Evolutionary conservation across 2,888 invertebrate species (phyloP).

Genomic region (Hirtodrosophila trivittata): DNA sequence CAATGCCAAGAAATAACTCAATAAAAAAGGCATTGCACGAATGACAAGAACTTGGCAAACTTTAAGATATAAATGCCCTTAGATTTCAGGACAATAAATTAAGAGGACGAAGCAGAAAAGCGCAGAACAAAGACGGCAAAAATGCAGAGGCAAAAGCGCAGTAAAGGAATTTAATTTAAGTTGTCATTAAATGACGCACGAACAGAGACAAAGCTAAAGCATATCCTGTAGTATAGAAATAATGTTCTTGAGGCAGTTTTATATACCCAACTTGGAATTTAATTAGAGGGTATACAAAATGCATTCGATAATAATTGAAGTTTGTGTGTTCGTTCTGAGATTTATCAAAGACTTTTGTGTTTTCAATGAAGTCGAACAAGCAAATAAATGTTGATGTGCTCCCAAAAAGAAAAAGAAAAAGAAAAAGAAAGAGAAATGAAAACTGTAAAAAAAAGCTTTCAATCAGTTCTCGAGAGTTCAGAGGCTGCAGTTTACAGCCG

Average conservation of each 20-base stretch:
- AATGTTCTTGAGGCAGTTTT: no score
- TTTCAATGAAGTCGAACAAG: slow-evolving; percentile 67
- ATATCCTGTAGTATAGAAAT: no score
- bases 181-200: slow-evolving; percentile 51
- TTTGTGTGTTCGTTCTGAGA: slow-evolving; percentile 17
- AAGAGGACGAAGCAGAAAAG: slow-evolving; percentile 25
- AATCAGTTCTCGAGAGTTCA: slow-evolving; percentile 53
- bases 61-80: slow-evolving; percentile 63
- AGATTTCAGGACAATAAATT: slow-evolving; percentile 69
- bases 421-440: neutral
- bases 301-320: neutral
- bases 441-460: slow-evolving; percentile 49
- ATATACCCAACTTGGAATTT: no score
- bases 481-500: slow-evolving; percentile 6
- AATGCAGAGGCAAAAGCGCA: slow-evolving; percentile 29
- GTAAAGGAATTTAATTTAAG: slow-evolving; percentile 63
- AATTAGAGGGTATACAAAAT: neutral
- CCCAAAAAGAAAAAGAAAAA: slow-evolving; percentile 22
- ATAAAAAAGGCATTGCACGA: slow-evolving; percentile 59
- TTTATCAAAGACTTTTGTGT: slow-evolving; percentile 38
- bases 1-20: slow-evolving; percentile 68
- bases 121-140: slow-evolving; percentile 1
- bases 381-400: slow-evolving; percentile 56
- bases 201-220: slow-evolving; percentile 1
- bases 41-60: slow-evolving; percentile 78